A percentile compares a stretch with the other conserved stretches of the same genome.
Conservation (phyloP, 1,140 invertebrate species). For the Calosoma granatense region DNA sequence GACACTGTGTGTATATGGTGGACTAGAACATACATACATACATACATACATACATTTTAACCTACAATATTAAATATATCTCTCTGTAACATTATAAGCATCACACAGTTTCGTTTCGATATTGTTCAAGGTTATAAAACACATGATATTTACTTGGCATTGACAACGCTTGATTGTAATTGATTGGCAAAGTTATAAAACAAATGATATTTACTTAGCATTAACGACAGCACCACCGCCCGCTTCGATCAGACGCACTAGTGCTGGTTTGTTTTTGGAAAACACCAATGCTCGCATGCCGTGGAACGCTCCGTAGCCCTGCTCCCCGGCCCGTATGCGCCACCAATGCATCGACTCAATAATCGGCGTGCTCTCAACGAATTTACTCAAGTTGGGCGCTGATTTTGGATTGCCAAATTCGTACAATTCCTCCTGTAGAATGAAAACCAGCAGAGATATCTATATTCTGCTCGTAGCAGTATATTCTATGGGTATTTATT, state of each 20-base stretch:
- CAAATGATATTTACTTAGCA: constrained; percentile 24
- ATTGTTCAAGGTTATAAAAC: constrained; percentile 6
- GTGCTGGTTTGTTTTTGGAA: constrained; percentile 48
- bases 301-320: constrained; percentile 49
- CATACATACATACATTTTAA: not conserved
- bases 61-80: not conserved
- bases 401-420: constrained; percentile 65
- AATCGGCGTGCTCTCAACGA: constrained; percentile 34
- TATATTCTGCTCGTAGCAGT: too few relatives aligned
- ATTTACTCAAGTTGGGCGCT: constrained; percentile 35
- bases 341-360: constrained; percentile 52
- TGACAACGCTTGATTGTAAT: not conserved
- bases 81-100: not conserved
- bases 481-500: too few relatives aligned
- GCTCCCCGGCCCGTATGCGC: constrained; percentile 40
- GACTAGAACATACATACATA: constrained; percentile 21
- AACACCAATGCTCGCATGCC: constrained; percentile 61
- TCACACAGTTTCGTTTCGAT: not conserved
- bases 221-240: constrained; percentile 58
- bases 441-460: not conserved
- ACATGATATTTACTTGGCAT: not conserved
- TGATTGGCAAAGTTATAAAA: not conserved
- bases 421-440: constrained; percentile 57
- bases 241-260: constrained; percentile 57
- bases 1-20: constrained; percentile 24